Evolutionary conservation across 2,797 vertebrate species (phyloP), one percentile per base, ranked within the genome.

Genomic region (Sebastes flavidus): DNA sequence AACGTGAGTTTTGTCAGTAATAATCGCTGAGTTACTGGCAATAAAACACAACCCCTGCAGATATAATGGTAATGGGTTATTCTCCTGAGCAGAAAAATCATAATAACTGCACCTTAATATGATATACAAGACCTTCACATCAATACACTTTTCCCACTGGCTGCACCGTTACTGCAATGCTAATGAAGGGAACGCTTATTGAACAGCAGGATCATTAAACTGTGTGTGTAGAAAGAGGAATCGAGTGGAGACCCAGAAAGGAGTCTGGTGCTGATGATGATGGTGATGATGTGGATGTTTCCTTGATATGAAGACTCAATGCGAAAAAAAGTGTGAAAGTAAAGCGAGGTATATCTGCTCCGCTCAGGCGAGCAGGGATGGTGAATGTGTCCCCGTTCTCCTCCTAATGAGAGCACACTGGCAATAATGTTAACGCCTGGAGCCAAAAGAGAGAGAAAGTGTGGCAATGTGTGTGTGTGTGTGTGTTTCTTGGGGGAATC

Each of bases 151-250:
- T 77, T 75, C 78, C 82, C 77, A 73, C 38, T 46, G 73, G 82
- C 82, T 81, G 75, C 69, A 54, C 59, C 9, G 8, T 72, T 80
- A 78, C 77, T 73, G 77, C 84, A 71, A 8, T 27, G 80, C 79
- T 88, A 87, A 89, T 87, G 87, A 88, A 75, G 75, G 62, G 49
- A 65, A 36, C 13, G 5, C 71, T 80, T 6, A 27, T 75, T 63
- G 71, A 89, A 77, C 84, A 58, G 65, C 46, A 9, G 73, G 71
- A 77, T 87, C 87, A 81, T 91, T 88, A 88, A 67, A 82, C 52
- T 46, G 52, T 22, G 56, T 42, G 38, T 30, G 38, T 52, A 29
- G 46, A 25, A 20, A 38, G 66, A 67, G 24, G 54, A 63, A 69
- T 8, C 42, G 38, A 52, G 36, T 25, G 1, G 60, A 20, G 38